Base-by-base conservation (phyloP, 2,888 invertebrate species). In the Gortyna flavago region DNA sequence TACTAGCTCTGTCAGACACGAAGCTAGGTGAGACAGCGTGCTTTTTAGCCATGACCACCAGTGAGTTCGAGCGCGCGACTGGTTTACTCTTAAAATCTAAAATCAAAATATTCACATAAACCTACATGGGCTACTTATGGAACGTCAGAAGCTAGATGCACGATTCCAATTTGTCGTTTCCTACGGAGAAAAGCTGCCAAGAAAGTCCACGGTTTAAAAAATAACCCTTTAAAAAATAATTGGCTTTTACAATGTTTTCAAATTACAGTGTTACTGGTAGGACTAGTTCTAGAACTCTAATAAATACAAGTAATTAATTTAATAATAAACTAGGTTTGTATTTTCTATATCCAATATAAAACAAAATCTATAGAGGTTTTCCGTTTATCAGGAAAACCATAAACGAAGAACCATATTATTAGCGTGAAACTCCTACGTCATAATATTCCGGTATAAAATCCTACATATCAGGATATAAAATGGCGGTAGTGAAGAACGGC, bases 401-500 rank as follows among this genome's bases (percentile, higher is more conserved):
- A 69, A 11, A 57, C 59, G n/a, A 69, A 18, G 7, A 69, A 25
- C 54, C 18, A 18, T 69, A 59, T 18, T 59, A 59, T 69, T 69
- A 69, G n/a, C 35, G 21, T 35, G 35, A 69, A 59, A n/a, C 59
- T 54, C n/a, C 54, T 69, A 4, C 54, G 9, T 69, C 64, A 68
- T 59, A 64, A 68, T 41, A 68, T 35, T 51, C 25, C 35, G 8
- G 35, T 29, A 83, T 59, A 66, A 72, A 84, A 64, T 61, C n/a
- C 64, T 73, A 72, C 51, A 67, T 59, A 57, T 38, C 54, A 61
- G 65, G 66, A 75, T 74, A 77, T 65, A 77, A 75, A 78, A 68
- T 65, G 61, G 74, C n/a, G 54, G 57, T 67, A 21, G 59, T 71
- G 75, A 83, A 69, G 69, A 66, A 75, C 75, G 75, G 85, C 87